Evolutionary conservation across 2,888 invertebrate species (phyloP), one percentile per base, ranked within the genome.

Genomic region (Argyresthia goedartella): DNA sequence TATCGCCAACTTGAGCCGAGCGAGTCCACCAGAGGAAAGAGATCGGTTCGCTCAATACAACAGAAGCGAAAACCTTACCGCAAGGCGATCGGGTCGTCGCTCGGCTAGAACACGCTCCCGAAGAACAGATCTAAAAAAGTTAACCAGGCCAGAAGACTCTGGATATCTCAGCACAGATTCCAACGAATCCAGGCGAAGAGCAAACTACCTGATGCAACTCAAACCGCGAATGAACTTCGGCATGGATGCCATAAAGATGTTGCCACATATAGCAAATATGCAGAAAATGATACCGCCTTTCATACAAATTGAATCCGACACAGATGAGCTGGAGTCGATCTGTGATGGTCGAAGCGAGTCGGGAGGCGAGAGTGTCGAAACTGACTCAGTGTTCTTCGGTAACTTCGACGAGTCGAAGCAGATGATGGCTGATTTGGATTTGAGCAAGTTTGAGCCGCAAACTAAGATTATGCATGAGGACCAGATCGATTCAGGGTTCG

Each of bases 111-210:
- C 78, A n/a, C 69, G 85, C 64, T 76, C 81, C 8, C 65, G 82
- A 55, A 64, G 84, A 60, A 76, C 79, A 13, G 81, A 84, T 57
- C 57, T 82, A 35, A 80, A 74, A 57, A 87, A 80, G 61, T 62
- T 81, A 25, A 80, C 73, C 60, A 78, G 72, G 66, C 84, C 79
- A 2, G 91, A 91, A 73, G 95, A 95, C 71, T 94, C 95, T 9
- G 95, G 95, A 0, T 95, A 95, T 63, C 88, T 95, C 62, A 95
- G 95, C 67, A 94, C 94, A 0, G 95, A 95, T 67, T 95, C 94
- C 1, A 89, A 89, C 53, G 91, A 91, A 62, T 89, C 89, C 0
- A 87, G 85, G 62, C 76, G 81, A 43, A 76, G 81, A 63, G 81
- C 85, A 9, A 81, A 78, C 57, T 86, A 81, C 59, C 67, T 85